Evolutionary conservation across 2,797 vertebrate genomes (phyloP).

Genomic region (Zenarchopterus dispar): DNA sequence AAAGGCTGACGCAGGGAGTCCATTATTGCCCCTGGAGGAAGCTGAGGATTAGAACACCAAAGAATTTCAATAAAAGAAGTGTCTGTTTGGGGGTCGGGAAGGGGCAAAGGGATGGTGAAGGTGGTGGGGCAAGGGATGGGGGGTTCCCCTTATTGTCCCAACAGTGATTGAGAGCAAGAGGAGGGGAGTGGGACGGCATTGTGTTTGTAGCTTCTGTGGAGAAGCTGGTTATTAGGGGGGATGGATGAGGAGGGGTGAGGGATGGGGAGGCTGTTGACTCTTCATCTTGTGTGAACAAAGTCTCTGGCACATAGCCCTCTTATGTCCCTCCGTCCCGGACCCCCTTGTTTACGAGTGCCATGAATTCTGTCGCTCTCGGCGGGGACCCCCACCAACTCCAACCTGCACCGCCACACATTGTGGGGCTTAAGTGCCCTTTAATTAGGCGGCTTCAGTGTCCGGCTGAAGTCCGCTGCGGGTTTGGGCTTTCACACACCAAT

Average conservation of each 20-base stretch:
- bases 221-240: slow-evolving; percentile 86
- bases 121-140: slow-evolving; percentile 36
- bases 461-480: slow-evolving; percentile 75
- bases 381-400: slow-evolving; percentile 75
- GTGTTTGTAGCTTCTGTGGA: slow-evolving; percentile 82
- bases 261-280: slow-evolving; percentile 85
- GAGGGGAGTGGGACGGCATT: slow-evolving; percentile 82
- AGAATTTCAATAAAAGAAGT: slow-evolving; percentile 90
- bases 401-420: slow-evolving; percentile 81
- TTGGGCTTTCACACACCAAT: slow-evolving; percentile 60
- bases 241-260: slow-evolving; percentile 76
- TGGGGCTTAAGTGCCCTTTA: slow-evolving; percentile 88
- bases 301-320: slow-evolving; percentile 79
- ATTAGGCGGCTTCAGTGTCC: slow-evolving; percentile 85
- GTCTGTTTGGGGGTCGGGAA: slow-evolving; percentile 83
- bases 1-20: slow-evolving; percentile 86
- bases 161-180: slow-evolving; percentile 84
- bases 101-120: slow-evolving; percentile 65
- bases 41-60: slow-evolving; percentile 89
- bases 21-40: slow-evolving; percentile 88
- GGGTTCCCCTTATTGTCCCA: slow-evolving; percentile 78
- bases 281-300: slow-evolving; percentile 89
- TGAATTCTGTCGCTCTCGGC: slow-evolving; percentile 78
- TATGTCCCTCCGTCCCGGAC: slow-evolving; percentile 73
- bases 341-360: slow-evolving; percentile 84